Evolutionary conservation across 2,888 invertebrate species (phyloP), one percentile per base, ranked within the genome.

Genomic region (Thymelicus acteon): DNA sequence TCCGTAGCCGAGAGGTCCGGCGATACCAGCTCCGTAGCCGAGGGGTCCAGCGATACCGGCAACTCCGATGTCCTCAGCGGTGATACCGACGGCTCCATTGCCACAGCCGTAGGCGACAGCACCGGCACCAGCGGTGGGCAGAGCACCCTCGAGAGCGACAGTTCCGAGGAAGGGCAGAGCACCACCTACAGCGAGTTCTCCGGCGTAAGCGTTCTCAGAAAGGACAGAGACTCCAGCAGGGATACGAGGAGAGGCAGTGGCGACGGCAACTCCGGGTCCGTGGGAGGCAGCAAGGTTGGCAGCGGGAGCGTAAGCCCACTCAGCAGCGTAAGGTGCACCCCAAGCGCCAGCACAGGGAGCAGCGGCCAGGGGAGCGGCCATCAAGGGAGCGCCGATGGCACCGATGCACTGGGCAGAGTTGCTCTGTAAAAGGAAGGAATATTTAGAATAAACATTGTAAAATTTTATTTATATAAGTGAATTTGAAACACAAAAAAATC

Each of bases 201-300:
- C n/a, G n/a, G n/a, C 44, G 62, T 85, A 83, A 3, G 74, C 80
- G 69, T 87, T 85, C 71, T 88, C 85, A 6, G 87, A 87, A 7
- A 79, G 60, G n/a, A 77, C 73, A 5, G 77, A 75, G 6, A 87
- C 76, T 3, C 87, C 87, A 10, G 76, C 79, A 0, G 87, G 86
- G 6, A 82, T 74, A 13, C 83, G 79, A 0, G 83, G 83, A 0
- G 85, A 85, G 0, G 72, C 7, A 54, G 83, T 83, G 12, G 81
- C 79, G 39, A 77, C 68, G 10, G 73, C 65, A 44, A 44, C 44
- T 12, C 44, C 44, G 10, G 44, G 44, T 44, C 44, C 44, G 44
- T 44, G 7, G 10, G 37, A 77, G 19, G 78, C 76, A 39, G 75
- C 64, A 40, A 73, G 72, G 48, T 71, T 72, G 4, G 7, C 75